These are phyloP conservation scores for Catotricha subobsoleta DNA, from an alignment of 2,888 invertebrate genomes.

Conservation along the genomic window DNA sequence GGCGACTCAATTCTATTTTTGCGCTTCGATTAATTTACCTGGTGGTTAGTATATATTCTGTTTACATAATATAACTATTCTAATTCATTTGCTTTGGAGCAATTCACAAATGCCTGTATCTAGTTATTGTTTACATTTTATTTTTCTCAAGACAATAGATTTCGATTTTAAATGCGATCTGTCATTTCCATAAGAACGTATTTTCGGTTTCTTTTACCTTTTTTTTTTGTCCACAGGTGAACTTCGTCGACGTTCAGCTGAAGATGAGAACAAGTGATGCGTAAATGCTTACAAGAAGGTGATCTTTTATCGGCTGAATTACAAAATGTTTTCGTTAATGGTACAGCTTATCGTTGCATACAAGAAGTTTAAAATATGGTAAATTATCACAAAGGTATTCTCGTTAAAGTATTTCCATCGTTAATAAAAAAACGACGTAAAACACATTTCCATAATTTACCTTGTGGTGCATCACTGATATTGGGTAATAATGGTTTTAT, in stretches of 20 bases:
- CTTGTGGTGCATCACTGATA: constrained; percentile 80
- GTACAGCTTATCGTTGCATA: constrained; percentile 82
- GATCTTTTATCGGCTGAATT: constrained; percentile 97
- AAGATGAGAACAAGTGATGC: constrained; percentile 98
- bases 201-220: too few relatives aligned
- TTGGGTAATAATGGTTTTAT: constrained; percentile 93
- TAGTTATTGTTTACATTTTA: too few relatives aligned
- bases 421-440: constrained; percentile 83
- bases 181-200: too few relatives aligned
- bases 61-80: background rate
- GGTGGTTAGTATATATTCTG: constrained; percentile 38
- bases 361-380: constrained; percentile 91
- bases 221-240: too few relatives aligned
- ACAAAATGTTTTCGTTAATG: constrained; percentile 80
- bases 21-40: constrained; percentile 93
- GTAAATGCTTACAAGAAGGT: constrained; percentile 82
- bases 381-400: constrained; percentile 59
- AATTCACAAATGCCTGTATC: too few relatives aligned
- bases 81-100: background rate
- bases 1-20: constrained; percentile 61
- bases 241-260: constrained; percentile 75
- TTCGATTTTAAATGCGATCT: too few relatives aligned
- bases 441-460: constrained; percentile 86
- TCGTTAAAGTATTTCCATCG: constrained; percentile 81
- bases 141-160: too few relatives aligned